Base-by-base conservation (phyloP, 2,113 vertebrate genomes). In the Neopipo cinnamomea region DNA sequence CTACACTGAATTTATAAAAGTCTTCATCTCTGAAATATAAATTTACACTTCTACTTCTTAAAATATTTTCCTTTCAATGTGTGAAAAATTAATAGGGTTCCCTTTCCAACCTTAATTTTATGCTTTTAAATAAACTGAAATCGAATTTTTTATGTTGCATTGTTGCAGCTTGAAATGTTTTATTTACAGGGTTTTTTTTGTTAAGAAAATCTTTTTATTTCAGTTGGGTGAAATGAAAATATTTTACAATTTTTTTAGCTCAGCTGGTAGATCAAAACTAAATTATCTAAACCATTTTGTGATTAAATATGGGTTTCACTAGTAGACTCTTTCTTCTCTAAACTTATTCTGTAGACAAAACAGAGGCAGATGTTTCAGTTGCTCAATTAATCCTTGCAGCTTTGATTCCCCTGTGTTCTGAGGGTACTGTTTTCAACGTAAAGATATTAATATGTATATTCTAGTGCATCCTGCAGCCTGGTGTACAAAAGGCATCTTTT, bases 1-100 rank as follows among this genome's bases (percentile, higher is more conserved):
- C 55, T 33, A 3, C n/a, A 49, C 1, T 2, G 28, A 90, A 70
- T 1, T 56, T 79, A 68, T 31, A 22, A 87, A 68, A 0, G 0
- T 31, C 13, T 71, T 81, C 52, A 67, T 8, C 19, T 21, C 7
- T 42, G 28, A 75, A 19, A 84, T 20, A 17, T 12, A 75, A 55
- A 77, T 67, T 53, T 42, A 35, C 14, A 12, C 21, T 85, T 83
- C 7, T 35, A 12, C 2, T 56, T 88, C 82, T 85, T 6, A 2
- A 14, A 52, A 15, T 56, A 53, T 41, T 88, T 85, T 82, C 3
- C 37, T 85, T 70, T 58, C 11, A 46, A 74, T 11, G n/a, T 14
- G 2, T 21, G 13, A 4, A 83, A 50, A 67, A 59, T 72, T 20
- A 56, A 56, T 15, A 70, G 2, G 1, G 2, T 35, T 85, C 21